Evolutionary conservation across 2,888 invertebrate genomes (phyloP).

Genomic region (Oegoconia quadripuncta): DNA sequence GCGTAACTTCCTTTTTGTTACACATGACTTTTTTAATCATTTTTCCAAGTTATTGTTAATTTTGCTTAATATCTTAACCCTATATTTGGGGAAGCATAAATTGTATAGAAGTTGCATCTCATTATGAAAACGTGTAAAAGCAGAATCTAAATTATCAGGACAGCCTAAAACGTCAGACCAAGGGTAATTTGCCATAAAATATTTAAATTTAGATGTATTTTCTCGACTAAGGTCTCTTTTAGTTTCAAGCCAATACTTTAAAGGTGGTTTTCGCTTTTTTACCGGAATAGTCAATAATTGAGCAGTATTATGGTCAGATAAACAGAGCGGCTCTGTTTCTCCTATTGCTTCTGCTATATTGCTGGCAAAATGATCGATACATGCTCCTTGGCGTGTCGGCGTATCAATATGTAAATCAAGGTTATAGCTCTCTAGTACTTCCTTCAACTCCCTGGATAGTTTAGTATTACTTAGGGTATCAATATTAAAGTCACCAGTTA

Average conservation of each 20-base stretch:
- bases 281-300: too few species aligned
- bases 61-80: neutral
- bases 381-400: too few species aligned
- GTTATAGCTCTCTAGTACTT: neutral
- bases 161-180: too few species aligned
- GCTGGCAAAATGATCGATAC: too few species aligned
- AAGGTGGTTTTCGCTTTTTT: neutral
- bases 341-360: too few species aligned
- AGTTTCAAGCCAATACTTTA: neutral
- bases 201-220: neutral
- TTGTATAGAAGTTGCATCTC: neutral
- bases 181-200: too few species aligned
- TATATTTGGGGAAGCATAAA: neutral
- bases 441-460: neutral
- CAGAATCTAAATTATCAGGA: too few species aligned
- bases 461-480: too few species aligned
- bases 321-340: too few species aligned
- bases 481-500: too few species aligned
- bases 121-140: neutral
- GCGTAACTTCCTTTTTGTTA: too few species aligned
- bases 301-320: neutral
- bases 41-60: neutral
- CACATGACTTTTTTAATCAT: too few species aligned
- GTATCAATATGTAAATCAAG: neutral
- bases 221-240: neutral